Evolutionary conservation across 2,113 vertebrate species (phyloP).

Genomic region (Ahaetulla prasina): DNA sequence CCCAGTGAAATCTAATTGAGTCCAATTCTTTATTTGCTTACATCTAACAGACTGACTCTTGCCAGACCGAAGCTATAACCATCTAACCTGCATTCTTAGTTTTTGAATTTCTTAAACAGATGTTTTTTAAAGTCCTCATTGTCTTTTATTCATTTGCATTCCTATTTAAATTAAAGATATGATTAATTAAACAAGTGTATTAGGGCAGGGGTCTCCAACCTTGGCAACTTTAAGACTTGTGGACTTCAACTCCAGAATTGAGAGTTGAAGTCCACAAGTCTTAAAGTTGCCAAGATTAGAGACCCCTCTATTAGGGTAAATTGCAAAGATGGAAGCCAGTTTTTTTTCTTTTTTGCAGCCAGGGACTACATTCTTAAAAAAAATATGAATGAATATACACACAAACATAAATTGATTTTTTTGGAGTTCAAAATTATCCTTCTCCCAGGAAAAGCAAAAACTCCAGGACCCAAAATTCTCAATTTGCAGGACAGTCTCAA

Average conservation of each 20-base stretch:
- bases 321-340: neutral
- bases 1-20: no score
- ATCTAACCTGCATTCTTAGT: neutral
- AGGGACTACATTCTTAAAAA: neutral
- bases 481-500: neutral
- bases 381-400: neutral
- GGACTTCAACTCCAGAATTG: no score
- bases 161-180: neutral
- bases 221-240: no score
- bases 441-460: neutral
- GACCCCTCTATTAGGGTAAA: no score
- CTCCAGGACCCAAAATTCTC: neutral
- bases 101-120: neutral
- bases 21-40: no score
- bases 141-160: neutral
- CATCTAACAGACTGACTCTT: no score
- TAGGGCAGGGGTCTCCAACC: no score
- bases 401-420: neutral
- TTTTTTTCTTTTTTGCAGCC: neutral
- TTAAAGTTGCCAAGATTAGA: no score
- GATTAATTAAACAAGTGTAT: neutral
- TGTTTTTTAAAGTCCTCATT: neutral
- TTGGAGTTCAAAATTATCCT: neutral
- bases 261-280: no score
- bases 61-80: no score